These are phyloP conservation scores for Meleagris gallopavo DNA, from an alignment of 2,113 vertebrate genomes.

Conservation along the genomic window DNA sequence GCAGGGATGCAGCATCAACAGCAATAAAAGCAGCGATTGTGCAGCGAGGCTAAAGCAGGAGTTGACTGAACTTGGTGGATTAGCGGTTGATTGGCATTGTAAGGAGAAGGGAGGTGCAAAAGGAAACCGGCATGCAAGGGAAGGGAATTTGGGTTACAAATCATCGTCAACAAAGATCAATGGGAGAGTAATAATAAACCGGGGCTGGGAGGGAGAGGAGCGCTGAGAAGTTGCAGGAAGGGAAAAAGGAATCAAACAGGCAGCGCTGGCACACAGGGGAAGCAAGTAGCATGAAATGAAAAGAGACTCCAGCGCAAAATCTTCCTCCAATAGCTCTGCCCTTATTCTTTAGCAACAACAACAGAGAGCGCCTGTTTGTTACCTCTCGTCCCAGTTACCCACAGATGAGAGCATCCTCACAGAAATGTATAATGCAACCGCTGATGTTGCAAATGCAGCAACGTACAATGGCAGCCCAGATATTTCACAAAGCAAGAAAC, in stretches of 20 bases:
- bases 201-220: not conserved
- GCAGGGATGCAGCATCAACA: slow-evolving; percentile 20
- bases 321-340: slow-evolving; percentile 45
- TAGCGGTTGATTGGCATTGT: slow-evolving; percentile 3
- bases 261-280: not conserved
- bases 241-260: slow-evolving; percentile 52
- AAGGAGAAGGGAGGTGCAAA: not conserved
- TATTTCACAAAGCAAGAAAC: slow-evolving; percentile 17
- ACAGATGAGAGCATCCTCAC: slow-evolving; percentile 56
- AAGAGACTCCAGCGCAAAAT: slow-evolving; percentile 13
- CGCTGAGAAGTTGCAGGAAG: slow-evolving; percentile 36
- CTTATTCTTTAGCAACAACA: slow-evolving; percentile 65
- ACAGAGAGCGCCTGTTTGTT: slow-evolving; percentile 44
- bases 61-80: slow-evolving; percentile 61
- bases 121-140: not conserved
- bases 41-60: slow-evolving; percentile 33
- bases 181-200: not conserved
- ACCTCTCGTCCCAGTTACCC: slow-evolving; percentile 63
- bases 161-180: not conserved
- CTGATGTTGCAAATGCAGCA: slow-evolving; percentile 52
- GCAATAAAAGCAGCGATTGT: slow-evolving; percentile 66
- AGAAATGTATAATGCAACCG: not conserved
- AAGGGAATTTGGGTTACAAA: not conserved
- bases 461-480: slow-evolving; percentile 36
- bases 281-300: slow-evolving; percentile 35